Conservation (phyloP, 1,140 invertebrate species). For the Meteorus sp. region DNA sequence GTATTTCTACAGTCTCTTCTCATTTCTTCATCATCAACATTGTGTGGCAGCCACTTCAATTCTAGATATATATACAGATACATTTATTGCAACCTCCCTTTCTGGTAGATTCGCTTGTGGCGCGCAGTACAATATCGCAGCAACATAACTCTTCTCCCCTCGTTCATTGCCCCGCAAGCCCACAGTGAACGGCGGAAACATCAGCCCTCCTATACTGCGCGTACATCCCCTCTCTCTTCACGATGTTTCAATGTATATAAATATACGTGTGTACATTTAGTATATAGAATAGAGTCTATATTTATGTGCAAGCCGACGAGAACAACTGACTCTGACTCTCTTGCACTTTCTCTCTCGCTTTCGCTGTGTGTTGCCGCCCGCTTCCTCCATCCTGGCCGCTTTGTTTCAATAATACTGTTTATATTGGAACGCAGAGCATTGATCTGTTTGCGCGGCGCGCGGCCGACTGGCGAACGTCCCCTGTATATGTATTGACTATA, state of each 20-base stretch:
- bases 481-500: conserved; percentile 1
- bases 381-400: conserved; percentile 49
- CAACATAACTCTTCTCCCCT: conserved; percentile 55
- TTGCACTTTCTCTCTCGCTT: conserved; percentile 12
- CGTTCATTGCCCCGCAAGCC: conserved; percentile 38
- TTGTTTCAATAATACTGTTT: conserved; percentile 62
- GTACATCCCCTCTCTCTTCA: conserved; percentile 5
- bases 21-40: too few relatives aligned
- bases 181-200: conserved; percentile 44
- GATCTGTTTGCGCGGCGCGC: conserved; percentile 58
- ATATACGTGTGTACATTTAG: too few relatives aligned
- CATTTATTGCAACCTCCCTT: neutral
- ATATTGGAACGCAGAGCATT: conserved; percentile 60
- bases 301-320: too few relatives aligned
- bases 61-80: too few relatives aligned
- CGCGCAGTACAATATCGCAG: conserved; percentile 52
- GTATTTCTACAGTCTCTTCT: too few relatives aligned
- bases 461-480: conserved; percentile 22
- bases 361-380: too few relatives aligned
- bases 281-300: too few relatives aligned
- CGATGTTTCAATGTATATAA: too few relatives aligned
- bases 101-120: conserved; percentile 44
- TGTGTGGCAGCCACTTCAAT: too few relatives aligned
- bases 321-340: conserved; percentile 10
- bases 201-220: conserved; percentile 37